phyloP scores from a whole-genome alignment of 2,888 invertebrate genomes.

The Pediacus dermestoides region DNA sequence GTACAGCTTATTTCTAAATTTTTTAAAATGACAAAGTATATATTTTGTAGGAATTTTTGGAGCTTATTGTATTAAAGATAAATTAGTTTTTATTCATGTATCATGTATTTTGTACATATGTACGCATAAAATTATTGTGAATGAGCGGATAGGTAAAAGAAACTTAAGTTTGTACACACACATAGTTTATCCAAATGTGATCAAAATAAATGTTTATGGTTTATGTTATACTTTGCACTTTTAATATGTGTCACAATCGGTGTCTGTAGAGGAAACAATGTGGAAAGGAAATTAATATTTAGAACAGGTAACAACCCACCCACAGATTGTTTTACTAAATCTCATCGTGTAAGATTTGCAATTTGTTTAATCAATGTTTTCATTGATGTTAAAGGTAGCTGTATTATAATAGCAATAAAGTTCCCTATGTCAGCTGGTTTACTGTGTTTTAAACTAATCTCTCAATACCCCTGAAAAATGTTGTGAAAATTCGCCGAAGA shows the following conservation, averaged over 20 bases:
- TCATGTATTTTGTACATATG: conserved; percentile 34
- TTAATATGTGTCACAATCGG: conserved; percentile 17
- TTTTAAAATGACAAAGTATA: conserved; percentile 22
- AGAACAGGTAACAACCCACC: too few species aligned
- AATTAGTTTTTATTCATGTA: conserved; percentile 28
- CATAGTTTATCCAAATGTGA: conserved; percentile 8
- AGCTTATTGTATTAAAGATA: conserved; percentile 26
- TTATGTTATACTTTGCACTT: conserved; percentile 17
- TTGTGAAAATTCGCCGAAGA: too few species aligned
- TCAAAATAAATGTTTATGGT: conserved; percentile 1
- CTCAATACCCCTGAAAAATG: too few species aligned
- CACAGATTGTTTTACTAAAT: conserved; percentile 12
- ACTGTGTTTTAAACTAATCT: too few species aligned
- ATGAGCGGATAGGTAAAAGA: too few species aligned
- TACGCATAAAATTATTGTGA: too few species aligned
- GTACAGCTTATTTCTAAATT: too few species aligned
- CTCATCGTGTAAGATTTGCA: neutral
- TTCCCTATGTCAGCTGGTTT: too few species aligned
- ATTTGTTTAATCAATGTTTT: conserved; percentile 18
- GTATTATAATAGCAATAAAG: conserved; percentile 38
- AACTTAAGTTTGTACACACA: too few species aligned
- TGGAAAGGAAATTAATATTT: too few species aligned
- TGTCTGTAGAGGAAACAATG: conserved; percentile 21
- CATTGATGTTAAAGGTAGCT: conserved; percentile 36
- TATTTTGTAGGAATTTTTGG: conserved; percentile 35